phyloP scores from a whole-genome alignment of 2,888 invertebrate genomes.

The Eupithecia subumbrata region DNA sequence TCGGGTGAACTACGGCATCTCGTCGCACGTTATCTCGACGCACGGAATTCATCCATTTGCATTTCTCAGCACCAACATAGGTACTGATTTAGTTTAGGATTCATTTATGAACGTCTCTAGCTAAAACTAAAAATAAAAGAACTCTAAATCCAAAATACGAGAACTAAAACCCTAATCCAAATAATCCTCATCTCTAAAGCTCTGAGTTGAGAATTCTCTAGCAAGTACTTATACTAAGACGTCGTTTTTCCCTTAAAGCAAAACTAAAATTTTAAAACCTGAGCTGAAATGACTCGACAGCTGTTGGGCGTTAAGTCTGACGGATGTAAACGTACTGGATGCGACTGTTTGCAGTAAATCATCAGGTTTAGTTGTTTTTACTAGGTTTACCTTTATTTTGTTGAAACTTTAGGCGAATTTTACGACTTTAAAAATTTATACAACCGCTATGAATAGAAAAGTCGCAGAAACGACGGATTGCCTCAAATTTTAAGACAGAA shows the following conservation, averaged over 20 bases:
- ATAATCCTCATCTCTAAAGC: slow-evolving; percentile 27
- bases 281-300: slow-evolving; percentile 65
- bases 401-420: background rate
- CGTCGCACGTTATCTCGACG: too few species aligned
- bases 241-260: slow-evolving; percentile 60
- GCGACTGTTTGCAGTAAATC: slow-evolving; percentile 33
- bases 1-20: too few species aligned
- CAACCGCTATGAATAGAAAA: background rate
- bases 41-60: too few species aligned
- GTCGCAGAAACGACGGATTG: background rate
- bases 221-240: slow-evolving; percentile 42
- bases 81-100: background rate
- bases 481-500: background rate
- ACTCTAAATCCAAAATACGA: background rate
- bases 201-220: slow-evolving; percentile 41
- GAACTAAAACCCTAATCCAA: background rate
- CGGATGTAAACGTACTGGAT: slow-evolving; percentile 49
- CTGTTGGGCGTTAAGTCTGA: slow-evolving; percentile 60
- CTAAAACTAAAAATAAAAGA: slow-evolving; percentile 1
- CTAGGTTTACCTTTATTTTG: slow-evolving; percentile 11
- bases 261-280: slow-evolving; percentile 66
- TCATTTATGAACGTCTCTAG: background rate
- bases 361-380: slow-evolving; percentile 2
- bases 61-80: too few species aligned
- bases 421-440: background rate